Base-by-base conservation (phyloP, 92 coral and sea anemone species). In the Scolanthus callimorphus region DNA sequence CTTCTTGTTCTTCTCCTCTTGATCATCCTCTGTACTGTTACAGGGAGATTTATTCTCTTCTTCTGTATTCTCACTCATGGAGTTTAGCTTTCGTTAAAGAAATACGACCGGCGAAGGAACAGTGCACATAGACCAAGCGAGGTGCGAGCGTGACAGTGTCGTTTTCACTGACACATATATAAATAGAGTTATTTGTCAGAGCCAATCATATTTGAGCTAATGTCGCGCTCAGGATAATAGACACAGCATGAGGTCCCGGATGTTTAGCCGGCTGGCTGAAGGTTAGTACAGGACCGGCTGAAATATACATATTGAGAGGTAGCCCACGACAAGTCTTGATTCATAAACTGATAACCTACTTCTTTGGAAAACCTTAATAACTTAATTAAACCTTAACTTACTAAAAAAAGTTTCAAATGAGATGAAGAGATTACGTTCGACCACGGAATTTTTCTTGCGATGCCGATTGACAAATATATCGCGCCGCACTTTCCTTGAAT, bases 171-270 rank as follows among this genome's bases (percentile, higher is more conserved):
- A 11, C 23, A 10, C 52, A 46, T 21, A 46, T 4, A 20, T 19
- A 46, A 46, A 46, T 46, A 46, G 52, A 46, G 23, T 19, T 21
- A 46, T 46, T 46, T 46, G 22, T 46, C 17, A 20, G 4, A 46
- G 52, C 52, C 52, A 46, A 46, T 46, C 12, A 20, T 4, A 46
- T 46, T 21, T 4, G 4, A 19, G 52, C 11, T 46, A 9, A 46
- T 46, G 52, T 21, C 52, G 12, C 52, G 43, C 15, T n/a, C n/a
- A 15, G 43, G 15, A 34, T 34, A 34, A 34, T 34, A 46, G 6
- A 4, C 52, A 46, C 52, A 46, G 52, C 52, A 21, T 9, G 52
- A 46, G 12, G 17, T 6, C 52, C 52, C 52, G 52, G 52, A 46
- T 46, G 52, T 10, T 10, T 21, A 4, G 52, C 52, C 52, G 52